A percentile compares a stretch with the other conserved stretches of the same genome.
Conservation (phyloP, 2,113 vertebrate genomes). For the Plestiodon gilberti region DNA sequence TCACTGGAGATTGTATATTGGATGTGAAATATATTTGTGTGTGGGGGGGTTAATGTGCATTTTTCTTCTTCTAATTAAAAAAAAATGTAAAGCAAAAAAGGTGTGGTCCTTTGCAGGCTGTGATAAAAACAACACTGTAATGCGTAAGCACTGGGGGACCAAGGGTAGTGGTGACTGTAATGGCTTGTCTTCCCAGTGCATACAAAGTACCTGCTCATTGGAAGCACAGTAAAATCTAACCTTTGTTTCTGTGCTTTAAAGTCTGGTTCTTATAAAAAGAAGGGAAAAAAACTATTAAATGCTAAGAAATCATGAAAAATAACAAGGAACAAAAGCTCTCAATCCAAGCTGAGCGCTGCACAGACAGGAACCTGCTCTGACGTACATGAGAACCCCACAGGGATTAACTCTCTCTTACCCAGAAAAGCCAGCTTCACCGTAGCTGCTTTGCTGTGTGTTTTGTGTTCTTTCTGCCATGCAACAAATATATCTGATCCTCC, state of each 20-base stretch:
- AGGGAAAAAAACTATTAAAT: constrained; percentile 75
- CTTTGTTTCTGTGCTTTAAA: constrained; percentile 51
- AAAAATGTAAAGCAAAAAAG: neutral
- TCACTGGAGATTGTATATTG: neutral
- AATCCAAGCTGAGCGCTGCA: constrained; percentile 71
- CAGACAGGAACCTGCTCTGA: constrained; percentile 73
- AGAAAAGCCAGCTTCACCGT: constrained; percentile 48
- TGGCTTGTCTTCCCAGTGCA: neutral
- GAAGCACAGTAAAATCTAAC: neutral
- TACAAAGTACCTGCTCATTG: neutral
- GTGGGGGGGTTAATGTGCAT: no score
- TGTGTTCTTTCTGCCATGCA: constrained; percentile 2
- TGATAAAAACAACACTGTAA: constrained; percentile 32
- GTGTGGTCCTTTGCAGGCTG: constrained; percentile 27
- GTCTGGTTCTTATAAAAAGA: constrained; percentile 36
- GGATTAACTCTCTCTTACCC: constrained; percentile 76
- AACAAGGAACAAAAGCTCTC: constrained; percentile 77
- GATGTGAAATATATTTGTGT: neutral
- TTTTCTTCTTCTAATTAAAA: neutral
- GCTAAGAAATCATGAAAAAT: constrained; percentile 73
- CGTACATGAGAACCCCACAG: constrained; percentile 72
- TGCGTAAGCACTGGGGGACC: neutral
- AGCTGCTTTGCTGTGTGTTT: constrained; percentile 51
- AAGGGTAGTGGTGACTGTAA: neutral
- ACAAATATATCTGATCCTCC: constrained; percentile 52